phyloP scores from a whole-genome alignment of 2,888 invertebrate species.

The Sarcophaga subvicina region DNA sequence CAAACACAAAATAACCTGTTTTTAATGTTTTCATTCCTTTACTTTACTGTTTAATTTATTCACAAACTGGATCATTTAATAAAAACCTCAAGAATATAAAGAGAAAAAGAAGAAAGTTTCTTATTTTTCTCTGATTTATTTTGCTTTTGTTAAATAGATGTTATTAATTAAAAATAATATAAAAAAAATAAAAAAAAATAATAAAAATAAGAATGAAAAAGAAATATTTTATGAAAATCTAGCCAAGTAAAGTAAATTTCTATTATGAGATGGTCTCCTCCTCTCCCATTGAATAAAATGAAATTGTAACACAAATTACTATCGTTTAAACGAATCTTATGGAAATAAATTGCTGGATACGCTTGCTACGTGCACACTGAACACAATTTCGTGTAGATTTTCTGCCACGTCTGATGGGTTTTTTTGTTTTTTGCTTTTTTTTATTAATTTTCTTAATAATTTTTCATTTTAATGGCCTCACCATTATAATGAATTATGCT shows the following conservation, averaged over 20 bases:
- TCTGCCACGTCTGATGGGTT: not conserved
- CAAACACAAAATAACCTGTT: no score
- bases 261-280: not conserved
- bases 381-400: not conserved
- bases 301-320: conserved; percentile 13
- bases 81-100: conserved; percentile 57
- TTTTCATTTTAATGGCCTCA: conserved; percentile 60
- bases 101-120: conserved; percentile 46
- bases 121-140: conserved; percentile 37
- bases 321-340: not conserved
- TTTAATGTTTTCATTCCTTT: not conserved
- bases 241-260: not conserved
- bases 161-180: conserved; percentile 47
- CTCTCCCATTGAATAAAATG: not conserved
- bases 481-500: conserved; percentile 63
- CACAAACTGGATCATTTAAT: not conserved
- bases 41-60: not conserved
- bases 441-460: conserved; percentile 48
- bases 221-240: no score
- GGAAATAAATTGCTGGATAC: conserved; percentile 20
- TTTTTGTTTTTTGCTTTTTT: not conserved
- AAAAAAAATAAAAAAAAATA: no score
- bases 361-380: conserved; percentile 12
- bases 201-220: no score
- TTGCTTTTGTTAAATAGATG: conserved; percentile 35